Base-by-base conservation (phyloP, 2,888 invertebrate genomes). In the Chrysotoxum bicinctum region DNA sequence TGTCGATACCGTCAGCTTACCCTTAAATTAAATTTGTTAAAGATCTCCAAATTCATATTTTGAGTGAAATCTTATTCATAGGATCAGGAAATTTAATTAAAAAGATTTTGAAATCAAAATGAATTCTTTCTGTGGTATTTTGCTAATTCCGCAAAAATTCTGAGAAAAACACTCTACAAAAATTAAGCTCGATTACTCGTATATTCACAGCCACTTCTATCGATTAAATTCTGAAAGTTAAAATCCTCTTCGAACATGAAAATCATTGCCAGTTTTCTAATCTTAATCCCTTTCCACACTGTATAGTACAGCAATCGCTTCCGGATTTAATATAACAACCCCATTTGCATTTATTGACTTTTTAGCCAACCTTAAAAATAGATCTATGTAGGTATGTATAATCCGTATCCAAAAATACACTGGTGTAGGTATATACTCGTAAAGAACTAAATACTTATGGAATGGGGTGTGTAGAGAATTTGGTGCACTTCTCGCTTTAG, bases 321-420 rank as follows among this genome's bases (percentile, higher is more conserved):
- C n/a, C 62, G 62, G 62, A 62, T 62, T 62, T 43, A 62, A 62
- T 43, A 40, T 43, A 62, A 62, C 62, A 62, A 62, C 43, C 43
- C 26, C 43, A 62, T 62, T 62, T 62, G 62, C 40, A 62, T 62
- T 62, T 43, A 62, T 62, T 62, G 62, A 62, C 62, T 62, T 43
- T 43, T 30, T 43, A 30, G 10, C 62, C 6, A 43, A 26, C 43
- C 64, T 12, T 6, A 45, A 64, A 54, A 64, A 64, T 32, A 16
- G 14, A 64, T 45, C 14, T 32, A 64, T 64, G n/a, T n/a, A n/a
- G n/a, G n/a, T n/a, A n/a, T n/a, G n/a, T n/a, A n/a, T n/a, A n/a
- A n/a, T 45, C 45, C 32, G 10, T 14, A 64, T 0, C 45, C 32
- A 19, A 45, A 64, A 64, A 45, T 32, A 19, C 1, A 21, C 19